These are phyloP conservation scores for Malaclemys terrapin DNA, from an alignment of 2,113 vertebrate genomes.

Conservation along the genomic window DNA sequence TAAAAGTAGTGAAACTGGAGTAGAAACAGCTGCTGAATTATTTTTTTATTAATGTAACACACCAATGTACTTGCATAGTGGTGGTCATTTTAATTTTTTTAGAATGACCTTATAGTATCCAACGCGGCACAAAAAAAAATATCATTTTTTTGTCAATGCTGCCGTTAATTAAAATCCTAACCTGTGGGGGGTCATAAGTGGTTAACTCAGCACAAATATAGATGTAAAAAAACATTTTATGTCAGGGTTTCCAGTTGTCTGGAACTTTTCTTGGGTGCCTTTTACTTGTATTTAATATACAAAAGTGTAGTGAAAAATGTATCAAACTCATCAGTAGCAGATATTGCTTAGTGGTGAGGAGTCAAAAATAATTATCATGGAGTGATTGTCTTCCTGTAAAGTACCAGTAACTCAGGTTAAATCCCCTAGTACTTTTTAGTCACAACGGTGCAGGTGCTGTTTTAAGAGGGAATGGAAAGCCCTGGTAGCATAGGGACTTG, in stretches of 20 bases:
- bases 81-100: background rate
- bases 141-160: background rate
- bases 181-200: background rate
- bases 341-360: background rate
- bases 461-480: background rate
- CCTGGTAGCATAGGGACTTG: background rate
- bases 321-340: background rate
- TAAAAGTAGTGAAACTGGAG: background rate
- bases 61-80: background rate
- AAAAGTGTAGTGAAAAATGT: background rate
- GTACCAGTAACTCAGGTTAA: conserved; percentile 1
- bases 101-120: background rate
- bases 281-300: background rate
- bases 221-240: background rate
- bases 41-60: background rate
- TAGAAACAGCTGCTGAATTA: background rate
- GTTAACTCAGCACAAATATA: conserved; percentile 7
- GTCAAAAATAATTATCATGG: conserved; percentile 19
- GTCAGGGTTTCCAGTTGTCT: background rate
- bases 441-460: conserved; percentile 10
- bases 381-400: conserved; percentile 16
- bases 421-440: background rate
- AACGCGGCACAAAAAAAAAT: background rate
- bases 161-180: background rate
- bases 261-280: background rate